Evolutionary conservation across 2,797 vertebrate genomes (phyloP).

Genomic region (Danio kyathit): DNA sequence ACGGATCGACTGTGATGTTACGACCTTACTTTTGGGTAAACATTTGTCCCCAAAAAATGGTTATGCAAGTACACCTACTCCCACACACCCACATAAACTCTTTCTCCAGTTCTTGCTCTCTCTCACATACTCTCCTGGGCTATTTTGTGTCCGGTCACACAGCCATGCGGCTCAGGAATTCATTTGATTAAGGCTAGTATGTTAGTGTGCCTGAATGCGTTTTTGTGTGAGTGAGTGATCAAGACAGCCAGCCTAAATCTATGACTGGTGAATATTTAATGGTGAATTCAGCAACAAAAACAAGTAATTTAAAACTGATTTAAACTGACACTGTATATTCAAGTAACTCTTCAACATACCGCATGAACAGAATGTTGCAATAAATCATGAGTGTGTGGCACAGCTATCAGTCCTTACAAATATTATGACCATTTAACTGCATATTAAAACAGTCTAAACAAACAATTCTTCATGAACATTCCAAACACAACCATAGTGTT

Average conservation of each 20-base stretch:
- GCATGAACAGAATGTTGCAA: background rate
- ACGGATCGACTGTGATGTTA: too few relatives aligned
- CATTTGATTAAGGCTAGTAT: constrained; percentile 14
- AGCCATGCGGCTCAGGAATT: constrained; percentile 49
- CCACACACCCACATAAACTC: too few relatives aligned
- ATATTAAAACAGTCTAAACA: background rate
- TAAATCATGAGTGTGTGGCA: background rate
- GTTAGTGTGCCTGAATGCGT: background rate
- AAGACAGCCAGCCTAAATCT: background rate
- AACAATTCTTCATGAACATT: background rate
- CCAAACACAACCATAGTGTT: background rate
- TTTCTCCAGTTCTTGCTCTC: background rate
- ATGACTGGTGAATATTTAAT: background rate
- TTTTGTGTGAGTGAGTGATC: background rate
- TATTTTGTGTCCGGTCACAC: constrained; percentile 49
- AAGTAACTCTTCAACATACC: background rate
- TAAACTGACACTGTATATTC: background rate
- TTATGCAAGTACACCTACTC: too few relatives aligned
- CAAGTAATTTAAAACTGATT: background rate
- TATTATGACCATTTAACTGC: background rate
- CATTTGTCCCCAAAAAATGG: too few relatives aligned
- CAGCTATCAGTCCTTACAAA: background rate
- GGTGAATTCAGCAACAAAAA: background rate
- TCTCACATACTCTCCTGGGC: constrained; percentile 30
- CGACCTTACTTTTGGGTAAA: too few relatives aligned